Evolutionary conservation across 23 tunicate species (phyloP).

Genomic region (Aplidium turbinatum): DNA sequence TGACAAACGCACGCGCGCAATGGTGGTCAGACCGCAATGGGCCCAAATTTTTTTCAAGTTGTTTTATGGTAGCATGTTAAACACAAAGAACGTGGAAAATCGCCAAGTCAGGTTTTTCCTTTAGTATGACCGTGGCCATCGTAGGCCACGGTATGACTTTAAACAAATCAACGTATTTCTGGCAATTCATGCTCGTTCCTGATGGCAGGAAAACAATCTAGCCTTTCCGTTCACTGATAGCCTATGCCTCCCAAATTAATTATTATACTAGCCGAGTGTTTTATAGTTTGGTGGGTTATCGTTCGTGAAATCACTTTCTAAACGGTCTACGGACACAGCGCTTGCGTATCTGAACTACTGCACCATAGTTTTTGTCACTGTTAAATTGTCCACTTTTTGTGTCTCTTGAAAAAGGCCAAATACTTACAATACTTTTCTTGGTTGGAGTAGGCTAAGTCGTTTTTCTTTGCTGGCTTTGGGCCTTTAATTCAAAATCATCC

Average conservation of each 20-base stretch:
- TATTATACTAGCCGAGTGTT: conserved; percentile 33
- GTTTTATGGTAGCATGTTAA: no score
- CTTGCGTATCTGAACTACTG: conserved; percentile 17
- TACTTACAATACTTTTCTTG: conserved; percentile 7
- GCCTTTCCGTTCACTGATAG: conserved; percentile 11
- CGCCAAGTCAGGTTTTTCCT: no score
- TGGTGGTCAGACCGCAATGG: no score
- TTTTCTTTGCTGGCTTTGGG: conserved; percentile 23
- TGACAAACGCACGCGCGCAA: no score
- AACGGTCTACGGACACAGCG: conserved; percentile 25
- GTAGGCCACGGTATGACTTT: no score
- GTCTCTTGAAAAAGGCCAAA: conserved; percentile 7
- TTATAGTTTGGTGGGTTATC: conserved; percentile 20
- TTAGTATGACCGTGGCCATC: no score
- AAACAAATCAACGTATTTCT: conserved; percentile 20
- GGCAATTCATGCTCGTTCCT: conserved; percentile 24
- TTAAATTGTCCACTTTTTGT: conserved; percentile 13
- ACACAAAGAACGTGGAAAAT: no score
- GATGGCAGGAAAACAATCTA: conserved; percentile 1
- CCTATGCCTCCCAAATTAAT: no score
- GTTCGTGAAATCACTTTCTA: conserved; percentile 10
- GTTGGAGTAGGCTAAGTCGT: neutral
- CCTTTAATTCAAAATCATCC: conserved; percentile 12
- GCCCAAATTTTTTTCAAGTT: no score
- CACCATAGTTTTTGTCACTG: conserved; percentile 22